These are phyloP conservation scores for Falco berigora DNA, from an alignment of 2,797 vertebrate genomes.

Conservation along the genomic window DNA sequence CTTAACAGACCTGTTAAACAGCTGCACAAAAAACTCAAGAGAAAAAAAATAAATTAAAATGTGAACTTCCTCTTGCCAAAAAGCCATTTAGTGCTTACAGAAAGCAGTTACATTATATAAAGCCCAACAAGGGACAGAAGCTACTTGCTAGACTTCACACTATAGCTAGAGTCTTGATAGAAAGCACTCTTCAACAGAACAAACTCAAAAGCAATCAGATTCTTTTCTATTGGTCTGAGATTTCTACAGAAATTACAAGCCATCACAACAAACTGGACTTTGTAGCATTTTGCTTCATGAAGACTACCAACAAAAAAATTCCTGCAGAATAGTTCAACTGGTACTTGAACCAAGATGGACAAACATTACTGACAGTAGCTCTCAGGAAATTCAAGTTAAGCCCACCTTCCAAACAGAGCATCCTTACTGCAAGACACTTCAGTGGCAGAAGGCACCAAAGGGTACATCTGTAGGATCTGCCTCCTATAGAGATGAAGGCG, in stretches of 20 bases:
- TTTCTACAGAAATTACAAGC: not conserved
- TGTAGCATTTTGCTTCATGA: accelerated
- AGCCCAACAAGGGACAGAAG: not conserved
- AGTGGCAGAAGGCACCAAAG: not conserved
- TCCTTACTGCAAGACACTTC: not conserved
- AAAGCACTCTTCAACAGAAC: not conserved
- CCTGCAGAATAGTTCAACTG: not conserved
- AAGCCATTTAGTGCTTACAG: not conserved
- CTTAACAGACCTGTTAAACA: conserved; percentile 52
- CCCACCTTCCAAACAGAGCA: not conserved
- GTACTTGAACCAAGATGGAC: not conserved
- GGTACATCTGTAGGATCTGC: not conserved
- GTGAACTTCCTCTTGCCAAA: not conserved
- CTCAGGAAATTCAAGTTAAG: not conserved
- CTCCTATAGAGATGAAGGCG: not conserved
- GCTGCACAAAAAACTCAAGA: not conserved
- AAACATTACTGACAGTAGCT: not conserved
- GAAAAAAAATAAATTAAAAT: not conserved
- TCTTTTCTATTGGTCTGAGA: not conserved
- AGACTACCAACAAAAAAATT: not conserved
- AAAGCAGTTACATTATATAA: not conserved
- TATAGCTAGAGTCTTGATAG: not conserved
- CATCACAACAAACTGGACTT: not conserved
- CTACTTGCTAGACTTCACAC: not conserved
- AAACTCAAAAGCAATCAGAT: not conserved